phyloP scores from a whole-genome alignment of 2,888 invertebrate species.

The Hydriomena furcata region DNA sequence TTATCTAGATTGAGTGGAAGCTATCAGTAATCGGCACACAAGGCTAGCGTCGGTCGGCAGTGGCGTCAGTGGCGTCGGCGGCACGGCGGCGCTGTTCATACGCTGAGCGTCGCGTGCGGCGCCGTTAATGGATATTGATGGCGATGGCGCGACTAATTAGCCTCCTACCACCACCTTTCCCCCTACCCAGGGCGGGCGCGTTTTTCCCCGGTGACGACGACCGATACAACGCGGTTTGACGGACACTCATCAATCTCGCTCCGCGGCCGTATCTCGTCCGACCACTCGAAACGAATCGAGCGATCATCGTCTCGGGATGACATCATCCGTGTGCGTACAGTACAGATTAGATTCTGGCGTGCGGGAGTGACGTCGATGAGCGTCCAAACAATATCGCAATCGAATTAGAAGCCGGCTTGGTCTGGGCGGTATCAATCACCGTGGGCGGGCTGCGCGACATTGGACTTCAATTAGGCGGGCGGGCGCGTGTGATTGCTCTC shows the following conservation, averaged over 20 bases:
- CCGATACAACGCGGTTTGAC: slow-evolving; percentile 51
- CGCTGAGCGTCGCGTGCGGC: slow-evolving; percentile 73
- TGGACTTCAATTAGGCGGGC: slow-evolving; percentile 83
- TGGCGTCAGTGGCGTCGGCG: slow-evolving; percentile 38
- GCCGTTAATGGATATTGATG: slow-evolving; percentile 82
- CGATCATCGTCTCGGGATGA: slow-evolving; percentile 53
- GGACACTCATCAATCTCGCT: slow-evolving; percentile 56
- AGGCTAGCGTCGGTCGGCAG: slow-evolving; percentile 33
- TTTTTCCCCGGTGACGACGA: slow-evolving; percentile 52
- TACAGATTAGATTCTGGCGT: slow-evolving; percentile 53
- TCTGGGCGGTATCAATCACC: slow-evolving; percentile 79
- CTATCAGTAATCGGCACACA: slow-evolving; percentile 58
- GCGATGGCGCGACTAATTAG: slow-evolving; percentile 77
- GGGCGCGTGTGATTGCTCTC: slow-evolving; percentile 77
- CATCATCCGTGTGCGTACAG: slow-evolving; percentile 57
- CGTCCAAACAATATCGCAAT: slow-evolving; percentile 76
- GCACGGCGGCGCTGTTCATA: slow-evolving; percentile 42
- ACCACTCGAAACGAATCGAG: slow-evolving; percentile 51
- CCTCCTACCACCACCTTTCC: slow-evolving; percentile 60
- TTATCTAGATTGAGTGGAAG: slow-evolving; percentile 61
- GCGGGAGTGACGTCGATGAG: slow-evolving; percentile 60
- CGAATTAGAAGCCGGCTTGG: slow-evolving; percentile 72
- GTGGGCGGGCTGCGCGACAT: slow-evolving; percentile 79
- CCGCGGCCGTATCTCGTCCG: slow-evolving; percentile 48
- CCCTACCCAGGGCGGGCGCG: slow-evolving; percentile 46